Evolutionary conservation across 2,113 vertebrate species (phyloP).

Genomic region (Silurus meridionalis): DNA sequence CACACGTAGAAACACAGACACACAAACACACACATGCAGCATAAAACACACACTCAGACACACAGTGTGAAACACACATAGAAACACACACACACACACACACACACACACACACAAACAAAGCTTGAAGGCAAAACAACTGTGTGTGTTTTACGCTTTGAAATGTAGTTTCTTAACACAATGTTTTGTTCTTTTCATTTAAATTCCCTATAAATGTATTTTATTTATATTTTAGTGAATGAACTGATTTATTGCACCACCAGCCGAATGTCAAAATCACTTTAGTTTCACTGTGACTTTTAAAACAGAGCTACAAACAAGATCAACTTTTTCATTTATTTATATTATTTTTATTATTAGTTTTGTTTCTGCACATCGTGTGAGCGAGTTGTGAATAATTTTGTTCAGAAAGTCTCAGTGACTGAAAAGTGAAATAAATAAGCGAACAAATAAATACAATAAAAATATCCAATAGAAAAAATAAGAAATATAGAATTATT

Average conservation of each 20-base stretch:
- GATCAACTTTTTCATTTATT: neutral
- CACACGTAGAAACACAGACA: neutral
- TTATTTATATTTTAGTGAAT: neutral
- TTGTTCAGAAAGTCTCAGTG: neutral
- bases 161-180: too few species aligned
- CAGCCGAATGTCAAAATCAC: neutral
- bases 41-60: neutral
- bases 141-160: neutral
- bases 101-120: neutral
- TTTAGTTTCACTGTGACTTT: too few species aligned
- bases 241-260: neutral
- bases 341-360: neutral
- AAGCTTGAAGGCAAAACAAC: neutral
- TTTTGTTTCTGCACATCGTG: neutral
- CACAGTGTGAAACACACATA: neutral
- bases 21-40: neutral
- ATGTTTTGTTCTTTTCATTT: too few species aligned
- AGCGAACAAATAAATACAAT: neutral
- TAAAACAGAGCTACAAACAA: neutral
- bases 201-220: neutral
- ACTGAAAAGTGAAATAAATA: neutral
- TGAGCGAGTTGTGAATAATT: neutral
- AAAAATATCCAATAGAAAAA: neutral
- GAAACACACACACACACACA: neutral
- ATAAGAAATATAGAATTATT: neutral